A percentile compares a stretch with the other conserved stretches of the same genome.
phyloP scores from a whole-genome alignment of 2,113 vertebrate genomes.

The Haemorhous mexicanus region DNA sequence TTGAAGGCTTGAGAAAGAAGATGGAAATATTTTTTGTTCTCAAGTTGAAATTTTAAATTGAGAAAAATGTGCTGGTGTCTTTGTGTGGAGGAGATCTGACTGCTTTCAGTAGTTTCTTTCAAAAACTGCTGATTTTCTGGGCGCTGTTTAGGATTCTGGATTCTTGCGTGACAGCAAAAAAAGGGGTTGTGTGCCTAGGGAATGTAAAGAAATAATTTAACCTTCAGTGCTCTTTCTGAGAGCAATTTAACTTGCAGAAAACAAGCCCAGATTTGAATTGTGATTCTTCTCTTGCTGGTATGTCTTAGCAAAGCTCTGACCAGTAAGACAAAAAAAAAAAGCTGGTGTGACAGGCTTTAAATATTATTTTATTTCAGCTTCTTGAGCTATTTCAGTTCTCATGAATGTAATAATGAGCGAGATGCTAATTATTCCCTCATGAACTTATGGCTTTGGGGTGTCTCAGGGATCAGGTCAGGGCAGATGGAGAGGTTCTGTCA shows the following conservation, averaged over 20 bases:
- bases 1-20: conserved; percentile 12
- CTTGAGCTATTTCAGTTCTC: neutral
- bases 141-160: neutral
- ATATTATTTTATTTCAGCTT: neutral
- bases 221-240: neutral
- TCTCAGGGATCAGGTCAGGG: neutral
- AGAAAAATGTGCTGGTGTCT: neutral
- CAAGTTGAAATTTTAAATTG: neutral
- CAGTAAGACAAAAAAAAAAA: neutral
- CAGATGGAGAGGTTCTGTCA: neutral
- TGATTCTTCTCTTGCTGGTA: neutral
- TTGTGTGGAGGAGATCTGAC: neutral
- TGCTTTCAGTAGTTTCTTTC: neutral
- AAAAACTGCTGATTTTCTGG: neutral
- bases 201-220: neutral
- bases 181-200: neutral
- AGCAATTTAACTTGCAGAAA: neutral
- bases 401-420: neutral
- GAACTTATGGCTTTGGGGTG: neutral
- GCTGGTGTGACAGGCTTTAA: accelerated
- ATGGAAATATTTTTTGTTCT: conserved; percentile 10
- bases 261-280: neutral
- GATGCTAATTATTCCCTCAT: neutral
- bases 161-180: neutral
- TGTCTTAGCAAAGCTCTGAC: neutral